Evolutionary conservation across 2,113 vertebrate species (phyloP).

Genomic region (Athene cunicularia): DNA sequence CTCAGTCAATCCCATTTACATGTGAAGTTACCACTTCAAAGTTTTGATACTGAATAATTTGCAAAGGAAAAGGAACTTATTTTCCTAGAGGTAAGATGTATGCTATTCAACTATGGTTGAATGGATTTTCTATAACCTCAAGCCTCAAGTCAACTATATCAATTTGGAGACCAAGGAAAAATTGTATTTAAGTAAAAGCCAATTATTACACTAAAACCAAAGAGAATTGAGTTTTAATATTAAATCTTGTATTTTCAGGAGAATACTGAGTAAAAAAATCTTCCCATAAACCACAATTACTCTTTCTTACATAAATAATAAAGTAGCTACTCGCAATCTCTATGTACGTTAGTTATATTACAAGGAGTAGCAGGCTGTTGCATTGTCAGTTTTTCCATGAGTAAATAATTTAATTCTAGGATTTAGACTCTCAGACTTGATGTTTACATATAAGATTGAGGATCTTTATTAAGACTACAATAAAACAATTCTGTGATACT

Average conservation of each 20-base stretch:
- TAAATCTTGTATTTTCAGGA: neutral
- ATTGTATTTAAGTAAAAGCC: neutral
- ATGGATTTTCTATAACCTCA: neutral
- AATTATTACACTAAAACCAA: neutral
- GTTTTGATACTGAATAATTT: neutral
- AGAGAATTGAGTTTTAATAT: neutral
- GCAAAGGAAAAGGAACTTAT: neutral
- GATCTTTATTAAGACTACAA: neutral
- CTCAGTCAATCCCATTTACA: neutral
- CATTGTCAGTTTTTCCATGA: neutral
- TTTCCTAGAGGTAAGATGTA: neutral
- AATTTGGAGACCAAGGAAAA: neutral
- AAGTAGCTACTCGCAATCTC: neutral
- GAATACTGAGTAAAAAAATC: neutral
- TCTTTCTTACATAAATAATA: neutral
- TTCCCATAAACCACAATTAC: neutral
- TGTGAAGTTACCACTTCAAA: neutral
- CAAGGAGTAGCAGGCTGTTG: neutral
- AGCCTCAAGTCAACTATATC: neutral
- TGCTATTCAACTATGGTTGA: neutral
- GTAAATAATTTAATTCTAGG: neutral
- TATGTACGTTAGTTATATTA: neutral
- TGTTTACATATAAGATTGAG: neutral
- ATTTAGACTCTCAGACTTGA: neutral
- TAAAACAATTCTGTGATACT: neutral